Evolutionary conservation across 2,888 invertebrate genomes (phyloP), one percentile per base, ranked within the genome.

Genomic region (Uloborus plumipes): DNA sequence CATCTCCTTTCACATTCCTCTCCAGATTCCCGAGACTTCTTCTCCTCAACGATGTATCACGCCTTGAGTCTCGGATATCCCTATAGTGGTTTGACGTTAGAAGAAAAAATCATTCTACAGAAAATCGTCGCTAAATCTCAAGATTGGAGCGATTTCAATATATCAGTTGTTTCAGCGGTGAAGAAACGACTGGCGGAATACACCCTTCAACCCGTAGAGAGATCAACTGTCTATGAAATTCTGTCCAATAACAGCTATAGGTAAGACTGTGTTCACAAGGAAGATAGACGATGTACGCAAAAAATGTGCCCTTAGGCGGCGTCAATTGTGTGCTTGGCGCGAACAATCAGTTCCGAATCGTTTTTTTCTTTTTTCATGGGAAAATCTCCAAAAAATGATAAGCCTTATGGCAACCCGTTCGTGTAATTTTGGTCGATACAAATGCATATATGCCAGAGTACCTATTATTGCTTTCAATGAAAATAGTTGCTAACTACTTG

Each of bases 51-150:
- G 13, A 79, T 79, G 72, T 79, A 79, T 53, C 72, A 79, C 18
- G 79, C 79, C 2, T 51, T 79, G 16, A 79, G 79, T 53, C 72
- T 79, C 53, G 79, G 79, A 15, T 79, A 79, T 50, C 79, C 79
- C 0, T 79, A 73, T 26, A 79, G 72, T 22, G 72, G 72, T 51
- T 70, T 79, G 3, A 79, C 72, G 6, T 59, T 72, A 26, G 72
- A 67, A 22, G 72, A 79, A 59, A 66, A 51, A 67, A 79, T 79
- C 16, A 49, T 67, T n/a, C 22, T 79, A n/a, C 72, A 79, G 22
- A 62, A 79, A 67, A 53, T 50, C 7, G 58, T 72, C 51, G 67
- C 51, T 6, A 67, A 67, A 67, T 47, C 79, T 2, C 67, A 75
- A 31, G 51, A 51, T n/a, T 53, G 26, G 53, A 62, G n/a, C 9